These are phyloP conservation scores for Isoperla grammatica DNA, from an alignment of 2,888 invertebrate genomes.

Conservation along the genomic window DNA sequence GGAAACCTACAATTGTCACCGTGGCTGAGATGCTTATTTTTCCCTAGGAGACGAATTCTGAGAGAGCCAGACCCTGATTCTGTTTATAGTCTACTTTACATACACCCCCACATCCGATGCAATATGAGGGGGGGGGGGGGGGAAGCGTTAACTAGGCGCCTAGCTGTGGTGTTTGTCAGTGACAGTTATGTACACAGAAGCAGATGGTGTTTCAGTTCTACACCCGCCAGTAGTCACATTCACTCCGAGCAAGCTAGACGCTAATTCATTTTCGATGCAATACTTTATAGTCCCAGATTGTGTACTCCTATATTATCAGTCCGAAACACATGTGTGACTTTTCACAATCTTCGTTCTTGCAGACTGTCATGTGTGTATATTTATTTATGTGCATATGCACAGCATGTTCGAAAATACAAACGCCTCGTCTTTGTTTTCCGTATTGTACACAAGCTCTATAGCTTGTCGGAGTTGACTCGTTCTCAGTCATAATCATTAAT, in stretches of 20 bases:
- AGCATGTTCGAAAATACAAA: no score
- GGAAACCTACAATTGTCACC: no score
- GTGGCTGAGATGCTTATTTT: no score
- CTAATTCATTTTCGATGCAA: constrained; percentile 26
- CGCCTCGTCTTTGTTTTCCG: neutral
- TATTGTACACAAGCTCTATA: no score
- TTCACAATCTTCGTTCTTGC: no score
- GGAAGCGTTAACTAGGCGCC: constrained; percentile 6
- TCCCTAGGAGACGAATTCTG: no score
- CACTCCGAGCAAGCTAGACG: neutral
- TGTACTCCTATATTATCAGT: neutral
- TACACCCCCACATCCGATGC: constrained; percentile 23
- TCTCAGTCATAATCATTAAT: no score
- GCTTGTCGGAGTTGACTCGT: no score
- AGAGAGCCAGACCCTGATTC: neutral
- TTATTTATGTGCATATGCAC: neutral
- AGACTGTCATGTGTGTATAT: constrained; percentile 3
- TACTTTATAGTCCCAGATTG: neutral
- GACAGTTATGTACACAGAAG: constrained; percentile 28
- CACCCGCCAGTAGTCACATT: neutral
- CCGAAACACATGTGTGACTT: no score
- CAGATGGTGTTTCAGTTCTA: constrained; percentile 13
- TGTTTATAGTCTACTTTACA: constrained; percentile 22
- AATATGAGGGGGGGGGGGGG: constrained; percentile 20
- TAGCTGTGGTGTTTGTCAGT: constrained; percentile 24